These are phyloP conservation scores for Thalassarche chlororhynchos DNA, from an alignment of 2,113 vertebrate genomes.

Conservation along the genomic window DNA sequence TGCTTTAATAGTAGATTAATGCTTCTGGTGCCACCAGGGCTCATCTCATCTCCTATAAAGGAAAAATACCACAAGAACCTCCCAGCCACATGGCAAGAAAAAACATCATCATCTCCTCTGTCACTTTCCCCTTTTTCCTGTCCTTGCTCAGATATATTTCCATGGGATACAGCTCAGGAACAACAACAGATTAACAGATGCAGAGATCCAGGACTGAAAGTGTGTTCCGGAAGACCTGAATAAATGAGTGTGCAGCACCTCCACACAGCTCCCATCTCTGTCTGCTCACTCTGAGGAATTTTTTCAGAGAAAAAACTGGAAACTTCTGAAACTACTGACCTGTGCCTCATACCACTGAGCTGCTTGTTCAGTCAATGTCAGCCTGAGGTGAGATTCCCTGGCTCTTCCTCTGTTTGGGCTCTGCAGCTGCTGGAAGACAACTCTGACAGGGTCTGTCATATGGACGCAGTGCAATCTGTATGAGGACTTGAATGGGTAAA, in stretches of 20 bases:
- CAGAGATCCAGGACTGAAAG: background rate
- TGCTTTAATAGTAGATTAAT: background rate
- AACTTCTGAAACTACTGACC: background rate
- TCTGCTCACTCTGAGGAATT: background rate
- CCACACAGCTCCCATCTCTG: background rate
- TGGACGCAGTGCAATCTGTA: background rate
- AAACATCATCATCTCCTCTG: background rate
- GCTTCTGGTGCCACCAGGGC: background rate
- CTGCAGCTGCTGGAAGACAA: background rate
- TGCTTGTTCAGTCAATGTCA: background rate
- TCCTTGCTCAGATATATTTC: background rate
- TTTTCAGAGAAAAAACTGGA: background rate
- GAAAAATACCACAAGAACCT: background rate
- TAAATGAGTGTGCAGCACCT: background rate
- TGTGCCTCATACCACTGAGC: background rate
- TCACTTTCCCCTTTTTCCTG: background rate
- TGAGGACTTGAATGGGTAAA: background rate
- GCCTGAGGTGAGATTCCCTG: background rate
- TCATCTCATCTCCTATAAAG: background rate
- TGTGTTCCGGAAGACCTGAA: background rate
- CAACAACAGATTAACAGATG: background rate
- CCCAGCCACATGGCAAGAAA: background rate
- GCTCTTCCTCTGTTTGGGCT: background rate
- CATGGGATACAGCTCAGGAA: background rate
- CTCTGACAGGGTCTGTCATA: background rate